These are phyloP conservation scores for Heliconius charithonia DNA, from an alignment of 2,888 invertebrate species.

Conservation along the genomic window DNA sequence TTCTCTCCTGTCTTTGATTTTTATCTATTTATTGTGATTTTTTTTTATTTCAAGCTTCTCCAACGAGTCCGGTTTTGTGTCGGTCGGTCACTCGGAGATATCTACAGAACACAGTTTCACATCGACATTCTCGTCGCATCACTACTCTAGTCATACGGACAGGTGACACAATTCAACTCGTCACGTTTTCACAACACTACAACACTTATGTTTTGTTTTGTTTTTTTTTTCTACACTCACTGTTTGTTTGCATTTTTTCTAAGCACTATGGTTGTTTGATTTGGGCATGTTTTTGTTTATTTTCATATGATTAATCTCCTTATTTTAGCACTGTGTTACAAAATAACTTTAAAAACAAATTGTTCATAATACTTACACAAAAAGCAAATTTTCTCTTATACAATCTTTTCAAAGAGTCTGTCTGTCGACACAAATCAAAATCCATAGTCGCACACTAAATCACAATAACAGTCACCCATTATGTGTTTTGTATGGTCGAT, in stretches of 20 bases:
- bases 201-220: conserved; percentile 32
- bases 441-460: conserved; percentile 19
- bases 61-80: conserved; percentile 82
- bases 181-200: conserved; percentile 17
- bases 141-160: conserved; percentile 77
- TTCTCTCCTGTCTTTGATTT: conserved; percentile 23
- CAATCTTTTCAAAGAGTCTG: not conserved
- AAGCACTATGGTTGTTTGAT: conserved; percentile 32
- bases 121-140: conserved; percentile 75
- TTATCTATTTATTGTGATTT: conserved; percentile 49
- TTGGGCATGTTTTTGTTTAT: conserved; percentile 21
- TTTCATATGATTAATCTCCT: not conserved
- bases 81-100: conserved; percentile 78
- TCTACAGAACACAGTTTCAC: conserved; percentile 77
- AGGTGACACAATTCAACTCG: conserved; percentile 58
- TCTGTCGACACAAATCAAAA: conserved; percentile 27
- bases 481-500: conserved; percentile 43
- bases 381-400: not conserved
- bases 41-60: conserved; percentile 69
- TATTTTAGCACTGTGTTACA: not conserved
- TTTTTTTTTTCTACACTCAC: conserved; percentile 48
- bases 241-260: conserved; percentile 42
- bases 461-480: conserved; percentile 36
- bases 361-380: not conserved
- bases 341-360: not conserved